Conservation (phyloP, 2,888 invertebrate species). For the Apotomis betuletana region DNA sequence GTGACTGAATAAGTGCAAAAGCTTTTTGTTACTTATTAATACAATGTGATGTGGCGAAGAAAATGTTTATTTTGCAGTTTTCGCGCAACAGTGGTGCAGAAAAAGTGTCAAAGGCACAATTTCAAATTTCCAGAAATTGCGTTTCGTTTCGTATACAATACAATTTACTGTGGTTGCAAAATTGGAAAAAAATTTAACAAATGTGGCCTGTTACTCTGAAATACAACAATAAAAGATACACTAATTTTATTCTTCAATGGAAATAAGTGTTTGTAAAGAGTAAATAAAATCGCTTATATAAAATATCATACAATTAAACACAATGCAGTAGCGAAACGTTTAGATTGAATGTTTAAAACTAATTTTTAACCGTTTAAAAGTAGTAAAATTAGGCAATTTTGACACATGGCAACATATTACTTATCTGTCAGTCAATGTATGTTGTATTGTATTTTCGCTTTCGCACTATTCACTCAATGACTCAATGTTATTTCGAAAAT, state of each 20-base stretch:
- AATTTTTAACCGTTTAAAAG: not conserved
- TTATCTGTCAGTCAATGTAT: slow-evolving; percentile 2
- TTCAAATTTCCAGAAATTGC: slow-evolving; percentile 5
- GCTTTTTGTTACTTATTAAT: too few relatives aligned
- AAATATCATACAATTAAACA: too few relatives aligned
- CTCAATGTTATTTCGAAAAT: slow-evolving; percentile 13
- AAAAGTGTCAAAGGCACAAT: not conserved
- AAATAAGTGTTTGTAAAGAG: too few relatives aligned
- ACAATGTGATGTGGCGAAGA: too few relatives aligned
- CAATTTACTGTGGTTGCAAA: too few relatives aligned
- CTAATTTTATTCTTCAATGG: too few relatives aligned
- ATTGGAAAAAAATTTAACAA: too few relatives aligned
- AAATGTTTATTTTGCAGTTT: not conserved
- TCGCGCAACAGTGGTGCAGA: not conserved
- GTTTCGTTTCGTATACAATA: slow-evolving; percentile 8
- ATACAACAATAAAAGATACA: too few relatives aligned
- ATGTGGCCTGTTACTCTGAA: too few relatives aligned
- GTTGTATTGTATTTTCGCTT: not conserved
- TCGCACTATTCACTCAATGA: not conserved
- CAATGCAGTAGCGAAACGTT: slow-evolving; percentile 18
- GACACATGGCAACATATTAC: slow-evolving; percentile 8
- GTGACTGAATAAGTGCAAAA: too few relatives aligned
- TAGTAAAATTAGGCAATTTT: not conserved
- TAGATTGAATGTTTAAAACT: not conserved
- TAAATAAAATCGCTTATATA: too few relatives aligned